phyloP scores from a whole-genome alignment of 2,888 invertebrate species.

The Orthosia cruda region DNA sequence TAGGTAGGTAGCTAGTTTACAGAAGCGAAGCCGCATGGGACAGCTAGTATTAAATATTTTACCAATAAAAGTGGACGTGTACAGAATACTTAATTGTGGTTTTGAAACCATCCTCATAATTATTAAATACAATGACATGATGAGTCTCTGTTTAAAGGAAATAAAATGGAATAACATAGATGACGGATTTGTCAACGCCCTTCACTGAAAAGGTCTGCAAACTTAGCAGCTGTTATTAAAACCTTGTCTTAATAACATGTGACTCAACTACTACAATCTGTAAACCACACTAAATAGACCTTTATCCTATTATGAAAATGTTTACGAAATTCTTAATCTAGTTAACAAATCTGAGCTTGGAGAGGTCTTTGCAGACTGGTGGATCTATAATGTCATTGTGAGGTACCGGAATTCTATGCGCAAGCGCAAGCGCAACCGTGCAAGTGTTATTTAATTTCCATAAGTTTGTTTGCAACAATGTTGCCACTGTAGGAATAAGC shows the following conservation, averaged over 20 bases:
- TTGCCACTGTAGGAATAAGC: conserved; percentile 1
- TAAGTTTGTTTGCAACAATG: conserved; percentile 2
- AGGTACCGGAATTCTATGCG: conserved; percentile 46
- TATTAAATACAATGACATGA: no score
- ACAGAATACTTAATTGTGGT: not conserved
- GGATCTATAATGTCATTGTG: conserved; percentile 55
- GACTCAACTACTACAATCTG: conserved; percentile 45
- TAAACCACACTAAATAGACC: conserved; percentile 38
- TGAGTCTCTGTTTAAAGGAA: no score
- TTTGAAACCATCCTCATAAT: not conserved
- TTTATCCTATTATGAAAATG: conserved; percentile 23
- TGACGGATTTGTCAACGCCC: not conserved
- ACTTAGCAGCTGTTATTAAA: conserved; percentile 45
- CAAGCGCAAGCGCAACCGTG: conserved; percentile 50
- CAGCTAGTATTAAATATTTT: not conserved
- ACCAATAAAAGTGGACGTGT: not conserved
- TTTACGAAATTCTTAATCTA: conserved; percentile 16
- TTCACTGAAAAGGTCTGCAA: conserved; percentile 28
- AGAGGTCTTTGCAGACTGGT: conserved; percentile 49
- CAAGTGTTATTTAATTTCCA: conserved; percentile 57
- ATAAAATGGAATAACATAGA: not conserved
- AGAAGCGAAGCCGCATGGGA: no score
- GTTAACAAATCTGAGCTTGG: conserved; percentile 29
- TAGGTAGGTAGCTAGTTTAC: no score
- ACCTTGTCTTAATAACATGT: conserved; percentile 52